Percentiles rank a stretch among this genome's conserved stretches.
phyloP scores from a whole-genome alignment of 1,140 invertebrate species.

The Parapsyche elsis region DNA sequence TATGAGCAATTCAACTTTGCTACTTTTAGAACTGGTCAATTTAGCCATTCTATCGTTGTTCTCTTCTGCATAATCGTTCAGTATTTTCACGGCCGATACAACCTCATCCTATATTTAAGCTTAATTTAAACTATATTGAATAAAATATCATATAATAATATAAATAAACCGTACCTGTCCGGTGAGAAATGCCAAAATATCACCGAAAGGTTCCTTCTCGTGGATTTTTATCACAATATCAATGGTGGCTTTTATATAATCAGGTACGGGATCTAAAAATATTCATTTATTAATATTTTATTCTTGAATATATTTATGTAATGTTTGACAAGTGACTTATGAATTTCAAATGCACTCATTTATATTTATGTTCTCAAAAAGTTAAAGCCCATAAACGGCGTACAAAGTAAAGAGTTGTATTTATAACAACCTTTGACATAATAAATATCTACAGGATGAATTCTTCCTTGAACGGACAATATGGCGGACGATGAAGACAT shows the following conservation, averaged over 20 bases:
- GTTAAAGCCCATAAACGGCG: neutral
- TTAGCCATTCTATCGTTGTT: slow-evolving; percentile 66
- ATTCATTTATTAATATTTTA: slow-evolving; percentile 42
- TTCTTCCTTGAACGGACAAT: slow-evolving; percentile 88
- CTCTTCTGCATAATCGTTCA: slow-evolving; percentile 74
- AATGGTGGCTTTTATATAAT: slow-evolving; percentile 90
- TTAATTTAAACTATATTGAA: neutral
- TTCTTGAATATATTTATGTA: slow-evolving; percentile 1
- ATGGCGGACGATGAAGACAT: slow-evolving; percentile 82
- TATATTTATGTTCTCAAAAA: neutral
- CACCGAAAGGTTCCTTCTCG: slow-evolving; percentile 81
- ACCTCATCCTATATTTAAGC: slow-evolving; percentile 81
- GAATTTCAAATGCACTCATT: no score
- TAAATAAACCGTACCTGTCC: slow-evolving; percentile 71
- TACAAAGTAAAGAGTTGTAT: neutral
- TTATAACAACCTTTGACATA: slow-evolving; percentile 80
- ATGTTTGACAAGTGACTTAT: no score
- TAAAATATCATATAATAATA: neutral
- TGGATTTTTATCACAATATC: slow-evolving; percentile 93
- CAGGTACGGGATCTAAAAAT: slow-evolving; percentile 80
- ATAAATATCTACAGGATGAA: slow-evolving; percentile 89
- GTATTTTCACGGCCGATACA: slow-evolving; percentile 75
- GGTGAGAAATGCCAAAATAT: slow-evolving; percentile 94
- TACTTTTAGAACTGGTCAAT: slow-evolving; percentile 62
- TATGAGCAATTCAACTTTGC: slow-evolving; percentile 74